Percentiles rank a stretch among this genome's conserved stretches.
Conservation (phyloP, 1,140 invertebrate species). For the Choristoneura fumiferana region DNA sequence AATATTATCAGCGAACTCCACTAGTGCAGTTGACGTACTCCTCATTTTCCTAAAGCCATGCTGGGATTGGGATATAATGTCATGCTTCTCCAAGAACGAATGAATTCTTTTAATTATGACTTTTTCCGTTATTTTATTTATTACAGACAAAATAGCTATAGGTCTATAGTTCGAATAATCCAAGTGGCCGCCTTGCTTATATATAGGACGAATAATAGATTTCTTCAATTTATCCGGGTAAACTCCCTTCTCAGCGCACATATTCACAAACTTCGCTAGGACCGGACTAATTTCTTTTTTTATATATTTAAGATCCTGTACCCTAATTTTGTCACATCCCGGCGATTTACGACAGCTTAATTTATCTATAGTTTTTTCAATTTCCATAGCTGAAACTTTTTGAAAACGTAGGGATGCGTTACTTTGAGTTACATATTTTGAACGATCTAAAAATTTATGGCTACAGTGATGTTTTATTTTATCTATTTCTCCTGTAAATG, state of each 20-base stretch:
- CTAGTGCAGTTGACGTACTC: too few species aligned
- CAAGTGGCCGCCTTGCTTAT: slow-evolving; percentile 24
- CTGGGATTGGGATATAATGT: too few species aligned
- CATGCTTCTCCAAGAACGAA: too few species aligned
- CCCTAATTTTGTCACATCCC: slow-evolving; percentile 28
- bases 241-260: slow-evolving; percentile 16
- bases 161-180: too few species aligned
- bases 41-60: too few species aligned
- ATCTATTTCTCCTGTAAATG: background rate
- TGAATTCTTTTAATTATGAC: too few species aligned
- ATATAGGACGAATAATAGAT: slow-evolving; percentile 29
- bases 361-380: slow-evolving; percentile 24
- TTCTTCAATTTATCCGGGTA: slow-evolving; percentile 27
- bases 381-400: slow-evolving; percentile 4
- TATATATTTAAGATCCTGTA: slow-evolving; percentile 26
- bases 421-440: slow-evolving; percentile 19
- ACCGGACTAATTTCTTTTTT: slow-evolving; percentile 25
- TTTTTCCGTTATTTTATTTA: too few species aligned
- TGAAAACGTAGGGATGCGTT: slow-evolving; percentile 22
- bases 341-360: slow-evolving; percentile 23
- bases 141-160: too few species aligned
- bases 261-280: slow-evolving; percentile 27
- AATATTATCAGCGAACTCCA: too few species aligned
- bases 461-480: slow-evolving; percentile 23
- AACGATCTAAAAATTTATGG: slow-evolving; percentile 21